These are phyloP conservation scores for Epinephelus cyanopodus DNA, from an alignment of 2,113 vertebrate species.

Conservation along the genomic window DNA sequence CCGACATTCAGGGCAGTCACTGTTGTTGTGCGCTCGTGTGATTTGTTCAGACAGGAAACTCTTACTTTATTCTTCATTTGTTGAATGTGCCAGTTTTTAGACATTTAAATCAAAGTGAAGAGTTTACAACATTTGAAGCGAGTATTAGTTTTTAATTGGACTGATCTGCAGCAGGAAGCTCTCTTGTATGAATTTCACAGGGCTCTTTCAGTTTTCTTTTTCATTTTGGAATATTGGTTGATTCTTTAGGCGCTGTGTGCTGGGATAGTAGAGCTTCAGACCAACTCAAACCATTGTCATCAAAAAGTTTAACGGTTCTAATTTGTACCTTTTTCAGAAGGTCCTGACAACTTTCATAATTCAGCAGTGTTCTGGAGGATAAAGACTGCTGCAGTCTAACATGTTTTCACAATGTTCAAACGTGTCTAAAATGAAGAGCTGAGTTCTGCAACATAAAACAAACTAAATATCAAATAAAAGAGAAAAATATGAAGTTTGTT, in stretches of 20 bases:
- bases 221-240: background rate
- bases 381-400: constrained; percentile 75
- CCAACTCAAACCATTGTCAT: background rate
- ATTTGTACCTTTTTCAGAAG: background rate
- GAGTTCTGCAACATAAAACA: constrained; percentile 83
- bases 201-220: background rate
- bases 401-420: constrained; percentile 56
- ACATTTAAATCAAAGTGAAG: background rate
- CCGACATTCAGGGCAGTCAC: background rate
- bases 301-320: background rate
- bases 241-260: background rate
- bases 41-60: background rate
- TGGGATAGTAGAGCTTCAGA: background rate
- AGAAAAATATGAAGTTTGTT: constrained; percentile 85
- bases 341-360: constrained; percentile 79
- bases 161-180: background rate
- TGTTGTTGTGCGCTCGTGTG: background rate
- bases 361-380: constrained; percentile 76
- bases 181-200: background rate
- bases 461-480: constrained; percentile 95
- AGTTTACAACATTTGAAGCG: background rate
- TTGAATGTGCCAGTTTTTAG: background rate
- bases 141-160: too few relatives aligned
- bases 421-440: constrained; percentile 78
- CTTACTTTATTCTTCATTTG: background rate